Percentiles rank a stretch among this genome's conserved stretches.
These are phyloP conservation scores for Neodiprion virginianus DNA, from an alignment of 1,140 invertebrate species.

Conservation along the genomic window DNA sequence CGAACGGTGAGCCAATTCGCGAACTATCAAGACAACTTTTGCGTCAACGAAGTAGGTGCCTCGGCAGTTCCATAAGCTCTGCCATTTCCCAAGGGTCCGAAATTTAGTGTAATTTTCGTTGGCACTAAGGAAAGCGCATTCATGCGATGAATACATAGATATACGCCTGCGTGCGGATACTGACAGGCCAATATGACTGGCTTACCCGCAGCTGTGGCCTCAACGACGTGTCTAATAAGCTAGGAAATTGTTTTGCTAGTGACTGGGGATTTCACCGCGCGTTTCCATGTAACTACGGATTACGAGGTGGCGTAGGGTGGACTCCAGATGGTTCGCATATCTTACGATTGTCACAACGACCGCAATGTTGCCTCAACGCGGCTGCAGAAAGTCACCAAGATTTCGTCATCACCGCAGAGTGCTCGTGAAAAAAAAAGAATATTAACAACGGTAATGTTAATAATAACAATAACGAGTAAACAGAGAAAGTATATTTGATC, in stretches of 20 bases:
- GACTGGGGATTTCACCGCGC: not conserved
- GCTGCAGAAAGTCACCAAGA: not conserved
- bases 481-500: too few relatives aligned
- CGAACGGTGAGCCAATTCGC: too few relatives aligned
- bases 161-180: too few relatives aligned
- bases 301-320: not conserved
- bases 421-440: not conserved
- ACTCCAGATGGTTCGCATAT: constrained; percentile 1
- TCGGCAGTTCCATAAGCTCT: too few relatives aligned
- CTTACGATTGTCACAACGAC: not conserved
- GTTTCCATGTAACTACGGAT: not conserved
- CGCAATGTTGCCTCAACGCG: not conserved
- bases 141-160: too few relatives aligned
- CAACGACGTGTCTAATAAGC: not conserved
- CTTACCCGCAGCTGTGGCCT: not conserved
- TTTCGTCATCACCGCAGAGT: not conserved
- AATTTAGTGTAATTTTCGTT: too few relatives aligned
- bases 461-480: not conserved
- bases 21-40: too few relatives aligned
- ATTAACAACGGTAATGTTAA: not conserved
- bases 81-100: too few relatives aligned
- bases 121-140: too few relatives aligned
- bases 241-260: not conserved
- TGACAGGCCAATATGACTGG: not conserved
- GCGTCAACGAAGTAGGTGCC: too few relatives aligned